A percentile compares a stretch with the other conserved stretches of the same genome.
Evolutionary conservation across 2,888 invertebrate species (phyloP).

Genomic region (Trichacis sp.): DNA sequence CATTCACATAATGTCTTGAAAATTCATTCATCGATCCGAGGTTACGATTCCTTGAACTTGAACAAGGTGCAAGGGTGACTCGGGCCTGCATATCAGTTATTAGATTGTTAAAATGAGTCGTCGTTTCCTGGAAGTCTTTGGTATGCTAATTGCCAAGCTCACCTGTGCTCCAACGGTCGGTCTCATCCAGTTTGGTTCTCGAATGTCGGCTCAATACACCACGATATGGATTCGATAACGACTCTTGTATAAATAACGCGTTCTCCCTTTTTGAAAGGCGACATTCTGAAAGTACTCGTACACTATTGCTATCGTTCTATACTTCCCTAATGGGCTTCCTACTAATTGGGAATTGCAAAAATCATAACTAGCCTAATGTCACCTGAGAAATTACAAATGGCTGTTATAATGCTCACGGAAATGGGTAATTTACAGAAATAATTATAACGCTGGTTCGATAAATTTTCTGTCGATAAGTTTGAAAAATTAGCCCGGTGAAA

Average conservation of each 20-base stretch:
- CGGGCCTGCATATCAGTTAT: not conserved
- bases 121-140: conserved; percentile 38
- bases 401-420: no score
- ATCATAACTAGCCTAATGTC: no score
- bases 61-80: conserved; percentile 4
- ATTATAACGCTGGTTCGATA: no score
- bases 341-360: no score
- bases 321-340: no score
- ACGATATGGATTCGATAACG: conserved; percentile 19
- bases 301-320: not conserved
- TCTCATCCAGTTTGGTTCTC: conserved; percentile 16
- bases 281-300: not conserved
- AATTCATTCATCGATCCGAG: not conserved
- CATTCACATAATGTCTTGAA: no score
- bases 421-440: no score
- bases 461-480: no score
- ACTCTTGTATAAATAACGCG: not conserved
- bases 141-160: conserved; percentile 40
- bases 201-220: conserved; percentile 12
- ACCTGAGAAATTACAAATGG: no score
- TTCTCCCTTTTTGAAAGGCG: not conserved
- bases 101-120: conserved; percentile 23
- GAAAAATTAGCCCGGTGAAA: no score
- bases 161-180: no score
- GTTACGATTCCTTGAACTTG: not conserved